A percentile compares a stretch with the other conserved stretches of the same genome.
These are phyloP conservation scores for Otus sunia DNA, from an alignment of 2,113 vertebrate genomes.

Conservation along the genomic window DNA sequence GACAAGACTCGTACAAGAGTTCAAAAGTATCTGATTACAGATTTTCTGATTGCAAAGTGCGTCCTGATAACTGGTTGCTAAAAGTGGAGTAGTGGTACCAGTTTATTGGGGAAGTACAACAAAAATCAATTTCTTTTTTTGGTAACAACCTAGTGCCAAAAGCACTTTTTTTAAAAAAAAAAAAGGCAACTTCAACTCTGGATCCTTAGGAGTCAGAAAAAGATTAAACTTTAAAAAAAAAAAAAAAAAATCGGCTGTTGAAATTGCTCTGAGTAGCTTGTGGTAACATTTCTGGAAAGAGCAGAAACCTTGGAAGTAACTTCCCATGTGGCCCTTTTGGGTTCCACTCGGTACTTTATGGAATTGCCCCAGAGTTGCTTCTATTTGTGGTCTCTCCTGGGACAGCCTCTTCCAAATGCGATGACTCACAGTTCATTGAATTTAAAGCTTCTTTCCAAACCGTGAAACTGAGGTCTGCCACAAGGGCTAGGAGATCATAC, in stretches of 20 bases:
- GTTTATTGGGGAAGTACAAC: not conserved
- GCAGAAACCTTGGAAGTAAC: not conserved
- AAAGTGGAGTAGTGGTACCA: not conserved
- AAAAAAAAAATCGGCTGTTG: not conserved
- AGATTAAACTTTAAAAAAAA: not conserved
- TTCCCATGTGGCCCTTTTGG: not conserved
- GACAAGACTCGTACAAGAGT: not conserved
- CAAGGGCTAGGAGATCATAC: not conserved
- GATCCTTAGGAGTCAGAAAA: not conserved
- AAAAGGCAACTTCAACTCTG: not conserved
- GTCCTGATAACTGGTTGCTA: not conserved
- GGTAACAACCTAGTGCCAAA: not conserved
- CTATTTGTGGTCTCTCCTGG: not conserved
- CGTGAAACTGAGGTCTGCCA: not conserved
- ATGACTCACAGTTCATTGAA: not conserved
- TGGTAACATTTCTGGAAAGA: not conserved
- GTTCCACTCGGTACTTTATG: not conserved
- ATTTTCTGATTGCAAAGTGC: constrained; percentile 24
- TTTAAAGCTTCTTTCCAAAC: not conserved
- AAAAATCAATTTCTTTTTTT: not conserved
- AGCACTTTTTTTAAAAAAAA: not conserved
- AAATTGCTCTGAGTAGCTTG: not conserved
- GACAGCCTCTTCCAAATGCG: not conserved
- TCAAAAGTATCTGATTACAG: constrained; percentile 41
- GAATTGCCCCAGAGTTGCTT: not conserved